These are phyloP conservation scores for Drosophila carrolli DNA, from an alignment of 1,140 invertebrate species.

Conservation along the genomic window DNA sequence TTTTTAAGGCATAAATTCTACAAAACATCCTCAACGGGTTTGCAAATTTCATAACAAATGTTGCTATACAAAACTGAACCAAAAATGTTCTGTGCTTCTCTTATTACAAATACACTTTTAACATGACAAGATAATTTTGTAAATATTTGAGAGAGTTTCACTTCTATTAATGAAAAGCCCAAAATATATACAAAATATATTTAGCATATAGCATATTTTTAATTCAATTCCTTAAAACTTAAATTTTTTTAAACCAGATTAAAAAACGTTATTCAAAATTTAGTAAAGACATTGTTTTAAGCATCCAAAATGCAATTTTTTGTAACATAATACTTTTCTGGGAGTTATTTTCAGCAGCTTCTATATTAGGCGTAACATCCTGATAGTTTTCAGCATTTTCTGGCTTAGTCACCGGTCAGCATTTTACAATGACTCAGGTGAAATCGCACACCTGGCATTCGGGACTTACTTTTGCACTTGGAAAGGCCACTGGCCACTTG, in stretches of 20 bases:
- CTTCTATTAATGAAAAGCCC: too few relatives aligned
- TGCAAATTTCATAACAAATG: neutral
- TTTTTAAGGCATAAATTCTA: too few relatives aligned
- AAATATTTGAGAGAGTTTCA: too few relatives aligned
- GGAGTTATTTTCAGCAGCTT: neutral
- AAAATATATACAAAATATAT: too few relatives aligned
- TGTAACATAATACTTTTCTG: neutral
- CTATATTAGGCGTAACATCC: neutral
- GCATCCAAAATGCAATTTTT: neutral
- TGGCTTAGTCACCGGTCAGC: conserved; percentile 1
- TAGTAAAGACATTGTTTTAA: neutral
- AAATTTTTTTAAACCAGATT: neutral
- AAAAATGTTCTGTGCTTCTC: neutral
- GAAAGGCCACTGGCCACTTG: conserved; percentile 65
- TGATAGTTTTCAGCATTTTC: neutral
- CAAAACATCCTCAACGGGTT: neutral
- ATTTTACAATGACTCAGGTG: conserved; percentile 2
- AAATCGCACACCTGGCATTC: neutral
- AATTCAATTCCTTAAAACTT: too few relatives aligned
- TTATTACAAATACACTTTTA: too few relatives aligned
- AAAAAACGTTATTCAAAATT: neutral
- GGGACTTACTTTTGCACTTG: conserved; percentile 71
- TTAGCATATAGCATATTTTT: too few relatives aligned
- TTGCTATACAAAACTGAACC: neutral
- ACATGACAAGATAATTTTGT: too few relatives aligned